Evolutionary conservation across 2,113 vertebrate genomes (phyloP).

Genomic region (Mungos mungo): DNA sequence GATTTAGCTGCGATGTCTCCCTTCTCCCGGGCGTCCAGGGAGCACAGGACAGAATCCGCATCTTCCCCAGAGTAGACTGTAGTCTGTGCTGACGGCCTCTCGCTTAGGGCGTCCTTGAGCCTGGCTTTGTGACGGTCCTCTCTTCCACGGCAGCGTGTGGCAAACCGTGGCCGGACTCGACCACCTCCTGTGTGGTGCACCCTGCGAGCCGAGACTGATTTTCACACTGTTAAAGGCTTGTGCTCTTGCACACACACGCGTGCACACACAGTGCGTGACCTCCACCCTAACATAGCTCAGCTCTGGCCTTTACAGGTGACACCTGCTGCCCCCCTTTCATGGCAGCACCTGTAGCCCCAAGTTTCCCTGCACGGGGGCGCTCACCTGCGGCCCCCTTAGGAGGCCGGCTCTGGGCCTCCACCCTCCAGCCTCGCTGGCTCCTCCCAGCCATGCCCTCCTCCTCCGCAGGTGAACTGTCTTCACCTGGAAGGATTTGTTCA

Average conservation of each 20-base stretch:
- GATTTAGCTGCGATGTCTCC: too few species aligned
- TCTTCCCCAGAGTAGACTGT: not conserved
- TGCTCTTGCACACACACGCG: not conserved
- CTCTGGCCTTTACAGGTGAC: not conserved
- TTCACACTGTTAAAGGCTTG: not conserved
- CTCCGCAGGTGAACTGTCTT: not conserved
- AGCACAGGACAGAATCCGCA: not conserved
- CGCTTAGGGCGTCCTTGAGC: accelerated
- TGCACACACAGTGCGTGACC: not conserved
- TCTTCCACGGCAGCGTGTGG: not conserved
- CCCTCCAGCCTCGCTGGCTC: too few species aligned
- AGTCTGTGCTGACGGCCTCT: accelerated
- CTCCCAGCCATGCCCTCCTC: too few species aligned
- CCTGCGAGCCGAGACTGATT: not conserved
- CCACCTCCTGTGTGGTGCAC: accelerated
- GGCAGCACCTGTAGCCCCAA: not conserved
- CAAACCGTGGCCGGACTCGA: not conserved
- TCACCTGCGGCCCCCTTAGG: not conserved
- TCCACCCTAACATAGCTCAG: too few species aligned
- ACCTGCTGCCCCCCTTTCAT: accelerated
- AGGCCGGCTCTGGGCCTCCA: not conserved
- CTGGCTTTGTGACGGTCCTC: accelerated
- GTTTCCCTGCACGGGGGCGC: not conserved
- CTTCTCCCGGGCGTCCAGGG: not conserved
- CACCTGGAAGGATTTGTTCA: not conserved